Conservation (phyloP, 2,797 vertebrate species). For the Dryobates pubescens region DNA sequence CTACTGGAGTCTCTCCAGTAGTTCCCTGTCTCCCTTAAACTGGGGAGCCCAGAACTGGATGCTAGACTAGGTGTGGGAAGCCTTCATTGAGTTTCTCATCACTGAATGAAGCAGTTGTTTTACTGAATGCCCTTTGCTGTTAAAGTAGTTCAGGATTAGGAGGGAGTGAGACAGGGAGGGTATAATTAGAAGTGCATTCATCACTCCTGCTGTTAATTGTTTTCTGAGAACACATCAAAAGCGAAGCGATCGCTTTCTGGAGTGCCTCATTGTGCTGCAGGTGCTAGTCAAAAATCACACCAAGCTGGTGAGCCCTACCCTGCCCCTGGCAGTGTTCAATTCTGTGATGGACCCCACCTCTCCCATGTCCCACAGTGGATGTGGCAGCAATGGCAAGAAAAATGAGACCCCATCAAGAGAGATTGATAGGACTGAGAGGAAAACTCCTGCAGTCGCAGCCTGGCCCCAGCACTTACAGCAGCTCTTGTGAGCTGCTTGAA, state of each 20-base stretch:
- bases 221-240: constrained; percentile 31
- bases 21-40: too few species aligned
- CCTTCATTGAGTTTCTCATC: neutral
- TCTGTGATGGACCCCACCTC: accelerated
- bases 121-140: constrained; percentile 4
- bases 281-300: neutral
- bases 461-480: neutral
- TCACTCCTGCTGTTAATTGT: constrained; percentile 50
- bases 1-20: too few species aligned
- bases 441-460: accelerated
- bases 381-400: neutral
- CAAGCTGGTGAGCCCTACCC: neutral
- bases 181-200: constrained; percentile 52
- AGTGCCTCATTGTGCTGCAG: neutral
- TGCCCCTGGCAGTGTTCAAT: neutral
- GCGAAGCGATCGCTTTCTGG: neutral
- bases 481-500: neutral
- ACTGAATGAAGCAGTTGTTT: neutral
- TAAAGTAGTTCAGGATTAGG: neutral
- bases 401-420: accelerated
- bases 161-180: neutral
- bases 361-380: accelerated
- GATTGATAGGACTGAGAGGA: neutral
- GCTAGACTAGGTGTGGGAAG: neutral
- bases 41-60: too few species aligned